These are phyloP conservation scores for Drosophila pectinifera DNA, from an alignment of 1,140 invertebrate genomes.

Conservation along the genomic window DNA sequence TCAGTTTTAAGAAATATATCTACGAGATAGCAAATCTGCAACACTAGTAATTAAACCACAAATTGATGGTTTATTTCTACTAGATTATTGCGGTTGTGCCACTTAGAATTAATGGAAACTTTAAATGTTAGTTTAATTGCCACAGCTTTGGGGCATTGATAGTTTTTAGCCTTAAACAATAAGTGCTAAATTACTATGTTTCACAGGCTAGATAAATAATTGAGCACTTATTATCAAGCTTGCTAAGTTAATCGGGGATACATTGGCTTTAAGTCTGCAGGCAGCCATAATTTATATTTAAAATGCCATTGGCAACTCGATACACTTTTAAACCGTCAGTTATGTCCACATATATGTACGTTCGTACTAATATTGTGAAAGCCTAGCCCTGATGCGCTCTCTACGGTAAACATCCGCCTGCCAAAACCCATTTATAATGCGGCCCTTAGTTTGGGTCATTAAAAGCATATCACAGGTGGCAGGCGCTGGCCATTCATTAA, in stretches of 20 bases:
- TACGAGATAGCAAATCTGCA: neutral
- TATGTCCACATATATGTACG: neutral
- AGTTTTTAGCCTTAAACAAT: too few relatives aligned
- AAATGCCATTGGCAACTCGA: slow-evolving; percentile 9
- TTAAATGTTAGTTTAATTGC: too few relatives aligned
- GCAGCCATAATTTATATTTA: slow-evolving; percentile 9
- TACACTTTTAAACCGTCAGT: slow-evolving; percentile 8
- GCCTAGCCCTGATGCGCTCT: slow-evolving; percentile 4
- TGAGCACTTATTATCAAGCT: neutral
- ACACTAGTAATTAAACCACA: neutral
- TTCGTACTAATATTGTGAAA: slow-evolving; percentile 2
- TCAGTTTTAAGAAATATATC: neutral
- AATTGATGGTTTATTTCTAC: neutral
- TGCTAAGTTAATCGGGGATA: neutral
- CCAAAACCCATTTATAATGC: slow-evolving; percentile 21
- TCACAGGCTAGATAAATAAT: too few relatives aligned
- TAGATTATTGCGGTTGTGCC: neutral
- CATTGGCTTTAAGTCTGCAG: neutral
- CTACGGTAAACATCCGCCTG: slow-evolving; percentile 31
- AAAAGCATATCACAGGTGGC: slow-evolving; percentile 22
- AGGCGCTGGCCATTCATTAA: slow-evolving; percentile 70
- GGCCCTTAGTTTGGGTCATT: slow-evolving; percentile 32
- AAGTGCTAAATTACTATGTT: too few relatives aligned
- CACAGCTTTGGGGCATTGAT: too few relatives aligned
- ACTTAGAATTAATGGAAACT: neutral